These are phyloP conservation scores for Chiropotes sagulatus DNA, from an alignment of 2,797 vertebrate species.

Conservation along the genomic window DNA sequence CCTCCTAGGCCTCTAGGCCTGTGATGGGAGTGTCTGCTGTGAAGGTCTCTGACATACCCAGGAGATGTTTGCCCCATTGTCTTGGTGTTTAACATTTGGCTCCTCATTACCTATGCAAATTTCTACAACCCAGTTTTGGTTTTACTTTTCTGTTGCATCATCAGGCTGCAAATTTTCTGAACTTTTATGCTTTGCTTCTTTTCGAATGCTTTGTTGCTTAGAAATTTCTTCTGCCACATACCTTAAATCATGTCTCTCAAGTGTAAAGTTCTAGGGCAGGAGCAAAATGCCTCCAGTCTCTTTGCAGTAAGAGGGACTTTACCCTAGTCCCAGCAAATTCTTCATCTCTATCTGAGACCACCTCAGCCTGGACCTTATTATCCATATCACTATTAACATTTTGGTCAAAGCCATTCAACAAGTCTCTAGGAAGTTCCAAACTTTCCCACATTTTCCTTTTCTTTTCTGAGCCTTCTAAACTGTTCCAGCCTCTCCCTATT, in stretches of 20 bases:
- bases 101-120: not conserved
- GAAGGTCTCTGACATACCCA: not conserved
- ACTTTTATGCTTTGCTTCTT: not conserved
- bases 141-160: not conserved
- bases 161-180: not conserved
- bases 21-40: not conserved
- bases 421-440: not conserved
- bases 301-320: not conserved
- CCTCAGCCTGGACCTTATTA: not conserved
- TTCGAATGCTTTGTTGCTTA: not conserved
- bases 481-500: not conserved
- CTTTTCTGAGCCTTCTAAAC: not conserved
- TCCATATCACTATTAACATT: not conserved
- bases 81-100: not conserved
- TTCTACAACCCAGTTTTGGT: not conserved
- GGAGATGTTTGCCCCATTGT: not conserved
- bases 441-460: not conserved
- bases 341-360: not conserved
- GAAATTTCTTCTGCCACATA: not conserved
- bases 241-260: not conserved
- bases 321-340: not conserved
- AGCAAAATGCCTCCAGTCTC: not conserved
- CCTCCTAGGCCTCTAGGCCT: not conserved
- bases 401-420: not conserved
- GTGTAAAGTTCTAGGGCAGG: not conserved